A percentile compares a stretch with the other conserved stretches of the same genome.
These are phyloP conservation scores for Cervus canadensis DNA, from an alignment of 2,113 vertebrate genomes.

Conservation along the genomic window DNA sequence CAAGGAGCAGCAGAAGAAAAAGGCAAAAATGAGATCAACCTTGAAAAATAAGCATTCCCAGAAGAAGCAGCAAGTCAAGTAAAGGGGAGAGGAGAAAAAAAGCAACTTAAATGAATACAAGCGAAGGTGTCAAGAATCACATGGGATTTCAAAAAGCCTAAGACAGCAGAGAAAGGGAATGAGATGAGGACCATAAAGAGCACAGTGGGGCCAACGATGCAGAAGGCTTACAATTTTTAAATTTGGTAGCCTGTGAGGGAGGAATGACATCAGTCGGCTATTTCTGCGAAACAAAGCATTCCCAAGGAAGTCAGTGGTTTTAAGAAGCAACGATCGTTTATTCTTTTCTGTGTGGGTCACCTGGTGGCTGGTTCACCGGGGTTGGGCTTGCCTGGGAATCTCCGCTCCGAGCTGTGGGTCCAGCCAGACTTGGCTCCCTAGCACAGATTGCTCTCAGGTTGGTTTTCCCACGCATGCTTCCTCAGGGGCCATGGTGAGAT, in stretches of 20 bases:
- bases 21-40: not conserved
- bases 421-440: not conserved
- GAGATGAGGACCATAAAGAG: not conserved
- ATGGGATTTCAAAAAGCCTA: not conserved
- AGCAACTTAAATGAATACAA: not conserved
- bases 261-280: not conserved
- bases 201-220: not conserved
- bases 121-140: not conserved
- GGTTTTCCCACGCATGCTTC: not conserved
- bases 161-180: not conserved
- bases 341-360: not conserved
- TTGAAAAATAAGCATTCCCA: not conserved
- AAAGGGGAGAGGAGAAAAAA: not conserved
- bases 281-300: not conserved
- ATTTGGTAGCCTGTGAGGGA: not conserved
- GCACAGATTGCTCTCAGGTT: not conserved
- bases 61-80: not conserved
- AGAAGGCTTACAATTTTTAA: not conserved
- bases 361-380: not conserved
- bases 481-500: not conserved
- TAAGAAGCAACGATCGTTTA: not conserved
- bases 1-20: not conserved
- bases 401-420: not conserved
- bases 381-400: not conserved
- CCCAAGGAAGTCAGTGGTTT: not conserved